Percentiles rank a stretch among this genome's conserved stretches.
These are phyloP conservation scores for Phaetusa simplex DNA, from an alignment of 2,113 vertebrate species.

Conservation along the genomic window DNA sequence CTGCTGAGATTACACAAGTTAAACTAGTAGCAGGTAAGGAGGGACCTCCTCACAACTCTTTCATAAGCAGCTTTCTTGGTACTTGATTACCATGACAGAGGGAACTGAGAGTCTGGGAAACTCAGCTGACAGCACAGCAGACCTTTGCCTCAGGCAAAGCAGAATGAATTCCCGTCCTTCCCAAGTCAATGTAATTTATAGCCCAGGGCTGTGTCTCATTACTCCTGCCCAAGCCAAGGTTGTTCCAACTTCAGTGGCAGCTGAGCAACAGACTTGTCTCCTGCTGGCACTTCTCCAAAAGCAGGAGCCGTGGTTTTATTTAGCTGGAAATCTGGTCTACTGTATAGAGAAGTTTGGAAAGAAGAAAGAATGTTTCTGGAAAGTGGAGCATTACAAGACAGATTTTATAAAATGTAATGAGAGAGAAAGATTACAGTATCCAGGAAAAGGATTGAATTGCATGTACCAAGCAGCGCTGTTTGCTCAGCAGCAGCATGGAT, in stretches of 20 bases:
- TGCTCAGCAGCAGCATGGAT: not conserved
- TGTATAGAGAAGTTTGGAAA: not conserved
- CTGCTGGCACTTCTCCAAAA: not conserved
- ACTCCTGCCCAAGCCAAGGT: constrained; percentile 41
- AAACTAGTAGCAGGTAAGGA: constrained; percentile 33
- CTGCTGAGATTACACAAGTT: constrained; percentile 22
- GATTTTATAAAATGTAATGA: not conserved
- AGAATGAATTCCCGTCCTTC: constrained; percentile 16
- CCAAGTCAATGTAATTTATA: constrained; percentile 45
- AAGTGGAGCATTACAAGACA: not conserved
- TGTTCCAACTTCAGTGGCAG: not conserved
- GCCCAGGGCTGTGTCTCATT: constrained; percentile 62
- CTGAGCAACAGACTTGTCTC: not conserved
- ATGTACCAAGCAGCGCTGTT: not conserved
- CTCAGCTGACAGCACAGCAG: constrained; percentile 57
- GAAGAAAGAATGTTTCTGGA: not conserved
- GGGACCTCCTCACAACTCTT: constrained; percentile 44
- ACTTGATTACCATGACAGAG: constrained; percentile 57
- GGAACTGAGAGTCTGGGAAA: not conserved
- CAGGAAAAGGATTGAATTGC: not conserved
- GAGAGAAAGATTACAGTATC: not conserved
- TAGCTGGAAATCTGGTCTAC: not conserved
- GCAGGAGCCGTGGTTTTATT: not conserved
- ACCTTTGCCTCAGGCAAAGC: constrained; percentile 65
- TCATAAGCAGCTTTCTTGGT: constrained; percentile 48